Evolutionary conservation across 2,888 invertebrate species (phyloP).

Genomic region (Pristionchus maxplancki): DNA sequence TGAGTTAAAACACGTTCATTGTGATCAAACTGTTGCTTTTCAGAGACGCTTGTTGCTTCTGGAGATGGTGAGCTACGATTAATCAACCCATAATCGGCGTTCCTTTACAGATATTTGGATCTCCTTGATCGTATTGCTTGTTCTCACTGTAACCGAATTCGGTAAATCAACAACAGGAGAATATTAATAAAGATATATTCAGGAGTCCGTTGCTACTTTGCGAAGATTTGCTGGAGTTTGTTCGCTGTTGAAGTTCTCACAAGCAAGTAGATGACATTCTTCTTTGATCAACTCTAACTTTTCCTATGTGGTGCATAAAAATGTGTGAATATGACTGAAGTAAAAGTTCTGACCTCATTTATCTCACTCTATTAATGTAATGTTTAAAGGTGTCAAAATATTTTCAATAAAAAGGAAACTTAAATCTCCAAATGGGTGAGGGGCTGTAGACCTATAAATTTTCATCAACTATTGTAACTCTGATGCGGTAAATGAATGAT

Average conservation of each 20-base stretch:
- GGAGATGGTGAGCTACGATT: background rate
- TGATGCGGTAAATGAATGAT: no score
- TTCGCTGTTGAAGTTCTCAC: background rate
- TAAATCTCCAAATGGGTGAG: no score
- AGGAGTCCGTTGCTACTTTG: background rate
- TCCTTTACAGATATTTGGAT: background rate
- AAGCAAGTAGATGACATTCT: background rate
- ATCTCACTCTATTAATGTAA: no score
- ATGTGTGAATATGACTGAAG: no score
- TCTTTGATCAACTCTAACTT: no score
- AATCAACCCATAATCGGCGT: background rate
- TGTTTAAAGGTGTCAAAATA: no score
- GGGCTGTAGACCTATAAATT: no score
- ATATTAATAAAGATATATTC: background rate
- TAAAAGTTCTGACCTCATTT: no score
- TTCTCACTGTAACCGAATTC: background rate
- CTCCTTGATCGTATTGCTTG: background rate
- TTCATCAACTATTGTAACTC: no score
- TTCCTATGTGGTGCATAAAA: no score
- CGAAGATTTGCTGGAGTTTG: background rate
- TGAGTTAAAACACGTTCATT: background rate
- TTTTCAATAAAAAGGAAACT: no score
- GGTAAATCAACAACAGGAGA: background rate
- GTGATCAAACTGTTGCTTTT: background rate
- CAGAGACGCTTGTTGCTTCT: background rate